Evolutionary conservation across 2,797 vertebrate species (phyloP).

Genomic region (Melopsittacus undulatus): DNA sequence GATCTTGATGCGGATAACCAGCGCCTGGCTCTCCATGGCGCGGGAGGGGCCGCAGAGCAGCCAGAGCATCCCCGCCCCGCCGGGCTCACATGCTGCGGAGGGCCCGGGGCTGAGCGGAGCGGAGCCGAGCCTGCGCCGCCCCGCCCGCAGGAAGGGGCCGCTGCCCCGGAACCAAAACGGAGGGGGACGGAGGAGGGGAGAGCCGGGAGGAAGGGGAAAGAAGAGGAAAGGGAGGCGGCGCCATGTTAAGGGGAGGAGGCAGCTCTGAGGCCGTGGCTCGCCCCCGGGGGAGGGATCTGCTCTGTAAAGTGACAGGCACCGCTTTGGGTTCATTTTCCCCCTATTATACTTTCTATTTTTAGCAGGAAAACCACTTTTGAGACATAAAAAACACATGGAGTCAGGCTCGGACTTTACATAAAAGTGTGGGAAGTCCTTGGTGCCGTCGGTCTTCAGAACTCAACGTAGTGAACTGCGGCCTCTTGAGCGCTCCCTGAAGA

Average conservation of each 20-base stretch:
- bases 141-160: slow-evolving; percentile 36
- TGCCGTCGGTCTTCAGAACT: accelerated
- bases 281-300: accelerated
- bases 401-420: accelerated
- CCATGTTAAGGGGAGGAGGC: neutral
- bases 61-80: slow-evolving; percentile 80
- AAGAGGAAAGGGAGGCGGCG: neutral
- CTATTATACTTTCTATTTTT: accelerated
- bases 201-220: neutral
- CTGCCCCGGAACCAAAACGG: slow-evolving; percentile 49
- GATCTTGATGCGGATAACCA: slow-evolving; percentile 94
- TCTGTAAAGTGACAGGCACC: accelerated
- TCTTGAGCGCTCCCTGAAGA: neutral
- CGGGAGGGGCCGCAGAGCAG: slow-evolving; percentile 79
- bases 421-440: accelerated
- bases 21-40: slow-evolving; percentile 89
- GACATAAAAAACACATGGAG: accelerated
- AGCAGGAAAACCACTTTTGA: accelerated
- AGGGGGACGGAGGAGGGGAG: neutral
- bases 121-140: neutral
- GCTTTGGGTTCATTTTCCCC: accelerated
- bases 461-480: neutral
- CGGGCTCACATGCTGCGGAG: slow-evolving; percentile 71
- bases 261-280: accelerated
- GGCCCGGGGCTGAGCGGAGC: neutral